These are phyloP conservation scores for Spisula solida DNA, from an alignment of 2,888 invertebrate species.

Conservation along the genomic window DNA sequence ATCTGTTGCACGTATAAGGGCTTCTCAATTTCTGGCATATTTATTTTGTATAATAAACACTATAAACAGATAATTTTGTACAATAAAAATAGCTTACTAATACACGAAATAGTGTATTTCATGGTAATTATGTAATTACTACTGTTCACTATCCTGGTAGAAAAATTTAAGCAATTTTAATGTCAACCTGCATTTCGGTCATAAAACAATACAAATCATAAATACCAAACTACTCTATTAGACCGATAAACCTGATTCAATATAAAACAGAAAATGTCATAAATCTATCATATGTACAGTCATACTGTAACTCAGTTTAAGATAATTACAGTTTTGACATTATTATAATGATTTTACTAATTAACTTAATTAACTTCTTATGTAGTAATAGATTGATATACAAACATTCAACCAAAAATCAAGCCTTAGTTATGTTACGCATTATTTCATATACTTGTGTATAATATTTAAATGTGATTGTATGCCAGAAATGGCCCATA, in stretches of 20 bases:
- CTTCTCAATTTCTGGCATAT: not conserved
- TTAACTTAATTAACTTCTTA: slow-evolving; percentile 11
- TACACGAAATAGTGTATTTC: not conserved
- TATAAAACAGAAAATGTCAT: slow-evolving; percentile 9
- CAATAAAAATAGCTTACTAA: slow-evolving; percentile 9
- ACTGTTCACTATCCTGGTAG: not conserved
- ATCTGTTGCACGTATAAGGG: not conserved
- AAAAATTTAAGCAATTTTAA: not conserved
- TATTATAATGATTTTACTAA: slow-evolving; percentile 2
- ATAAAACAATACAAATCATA: not conserved
- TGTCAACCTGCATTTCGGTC: not conserved
- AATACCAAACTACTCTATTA: not conserved
- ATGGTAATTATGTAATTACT: not conserved
- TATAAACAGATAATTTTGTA: not conserved
- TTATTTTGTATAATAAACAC: slow-evolving; percentile 3
- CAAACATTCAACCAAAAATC: not conserved
- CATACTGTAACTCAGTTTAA: not conserved
- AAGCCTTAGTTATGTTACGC: too few relatives aligned
- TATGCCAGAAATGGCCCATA: too few relatives aligned
- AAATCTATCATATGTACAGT: not conserved
- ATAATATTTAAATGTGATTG: too few relatives aligned
- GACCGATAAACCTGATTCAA: not conserved
- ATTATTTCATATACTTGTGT: too few relatives aligned
- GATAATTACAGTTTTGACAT: not conserved
- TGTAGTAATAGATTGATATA: not conserved